Conservation (phyloP, 2,797 vertebrate genomes). For the Falco berigora region DNA sequence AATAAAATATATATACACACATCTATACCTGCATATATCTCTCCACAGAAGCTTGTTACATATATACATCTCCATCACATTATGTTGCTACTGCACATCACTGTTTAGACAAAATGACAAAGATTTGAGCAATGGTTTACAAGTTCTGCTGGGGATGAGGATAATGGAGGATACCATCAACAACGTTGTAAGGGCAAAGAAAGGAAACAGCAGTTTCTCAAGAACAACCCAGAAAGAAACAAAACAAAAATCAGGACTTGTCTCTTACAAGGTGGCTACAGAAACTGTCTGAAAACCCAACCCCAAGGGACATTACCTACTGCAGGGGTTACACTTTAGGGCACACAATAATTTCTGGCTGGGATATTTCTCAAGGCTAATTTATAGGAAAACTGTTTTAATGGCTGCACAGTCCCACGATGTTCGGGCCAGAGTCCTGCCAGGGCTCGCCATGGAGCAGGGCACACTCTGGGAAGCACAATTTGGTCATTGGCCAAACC, state of each 20-base stretch:
- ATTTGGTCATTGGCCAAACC: not conserved
- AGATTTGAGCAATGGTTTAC: not conserved
- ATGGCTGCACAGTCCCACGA: not conserved
- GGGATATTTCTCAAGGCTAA: not conserved
- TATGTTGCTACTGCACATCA: not conserved
- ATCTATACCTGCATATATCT: not conserved
- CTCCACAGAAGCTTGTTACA: not conserved
- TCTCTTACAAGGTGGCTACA: not conserved
- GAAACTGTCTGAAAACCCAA: not conserved
- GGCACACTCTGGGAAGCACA: not conserved
- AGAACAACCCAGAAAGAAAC: not conserved
- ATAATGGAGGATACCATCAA: not conserved
- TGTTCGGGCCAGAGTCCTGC: not conserved
- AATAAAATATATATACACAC: not conserved
- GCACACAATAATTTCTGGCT: not conserved
- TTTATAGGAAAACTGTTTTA: not conserved
- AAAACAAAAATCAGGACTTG: not conserved
- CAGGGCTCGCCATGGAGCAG: not conserved
- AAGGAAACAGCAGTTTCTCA: not conserved
- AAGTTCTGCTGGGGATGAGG: not conserved
- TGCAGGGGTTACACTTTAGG: not conserved
- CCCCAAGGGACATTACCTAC: not conserved
- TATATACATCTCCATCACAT: not conserved
- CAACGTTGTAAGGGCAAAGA: not conserved
- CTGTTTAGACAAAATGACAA: not conserved